Evolutionary conservation across 2,888 invertebrate genomes (phyloP).

Genomic region (Argynnis bischoffii): DNA sequence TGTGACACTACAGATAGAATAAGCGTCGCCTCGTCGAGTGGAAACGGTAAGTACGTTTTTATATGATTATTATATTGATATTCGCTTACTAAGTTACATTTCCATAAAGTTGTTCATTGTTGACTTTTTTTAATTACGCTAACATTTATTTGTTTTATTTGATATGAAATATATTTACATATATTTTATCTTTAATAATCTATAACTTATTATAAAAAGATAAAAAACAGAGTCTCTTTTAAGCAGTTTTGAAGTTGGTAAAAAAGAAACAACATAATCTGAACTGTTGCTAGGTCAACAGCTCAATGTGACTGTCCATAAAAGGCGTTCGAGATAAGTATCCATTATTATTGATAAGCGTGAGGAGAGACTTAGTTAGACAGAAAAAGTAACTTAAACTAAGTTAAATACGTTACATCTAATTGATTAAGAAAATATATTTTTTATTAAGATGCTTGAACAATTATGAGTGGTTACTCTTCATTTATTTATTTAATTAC

Average conservation of each 20-base stretch:
- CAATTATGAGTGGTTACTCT: too few species aligned
- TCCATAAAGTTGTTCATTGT: too few species aligned
- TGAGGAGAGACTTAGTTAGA: constrained; percentile 28
- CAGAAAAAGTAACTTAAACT: constrained; percentile 23
- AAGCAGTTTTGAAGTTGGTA: neutral
- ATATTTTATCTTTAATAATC: neutral
- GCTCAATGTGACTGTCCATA: constrained; percentile 30
- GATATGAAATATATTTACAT: too few species aligned
- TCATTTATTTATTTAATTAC: too few species aligned
- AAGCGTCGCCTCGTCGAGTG: neutral
- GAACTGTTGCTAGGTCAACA: constrained; percentile 35
- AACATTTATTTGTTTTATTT: too few species aligned
- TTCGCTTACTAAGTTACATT: too few species aligned
- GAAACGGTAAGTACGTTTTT: constrained; percentile 18
- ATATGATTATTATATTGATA: too few species aligned
- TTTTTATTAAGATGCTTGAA: too few species aligned
- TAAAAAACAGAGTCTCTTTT: neutral
- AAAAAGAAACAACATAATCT: constrained; percentile 1
- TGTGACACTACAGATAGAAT: neutral
- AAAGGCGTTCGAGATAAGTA: constrained; percentile 34
- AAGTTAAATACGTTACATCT: neutral
- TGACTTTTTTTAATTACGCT: too few species aligned
- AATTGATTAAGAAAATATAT: neutral
- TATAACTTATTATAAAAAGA: neutral
- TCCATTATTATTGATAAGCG: constrained; percentile 35